Conservation (phyloP, 2,113 vertebrate species). For the Salvator merianae region DNA sequence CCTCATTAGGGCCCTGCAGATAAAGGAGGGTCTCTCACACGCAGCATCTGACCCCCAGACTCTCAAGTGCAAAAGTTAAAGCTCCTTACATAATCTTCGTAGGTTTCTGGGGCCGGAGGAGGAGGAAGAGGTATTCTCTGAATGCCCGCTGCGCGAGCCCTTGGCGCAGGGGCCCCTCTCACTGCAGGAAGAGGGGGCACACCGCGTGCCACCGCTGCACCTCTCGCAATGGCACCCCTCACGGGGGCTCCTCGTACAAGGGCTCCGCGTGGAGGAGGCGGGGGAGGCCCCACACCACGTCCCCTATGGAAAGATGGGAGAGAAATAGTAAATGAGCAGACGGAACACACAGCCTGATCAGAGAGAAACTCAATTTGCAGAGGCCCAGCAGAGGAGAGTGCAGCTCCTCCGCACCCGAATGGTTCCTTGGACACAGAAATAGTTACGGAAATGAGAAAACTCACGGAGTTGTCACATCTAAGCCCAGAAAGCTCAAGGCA, state of each 20-base stretch:
- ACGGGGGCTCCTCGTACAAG: constrained; percentile 84
- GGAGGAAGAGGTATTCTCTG: constrained; percentile 89
- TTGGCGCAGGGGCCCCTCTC: constrained; percentile 79
- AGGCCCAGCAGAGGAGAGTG: neutral
- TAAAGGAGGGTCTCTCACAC: neutral
- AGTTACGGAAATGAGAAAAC: neutral
- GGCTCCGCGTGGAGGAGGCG: constrained; percentile 79
- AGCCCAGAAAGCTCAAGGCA: neutral
- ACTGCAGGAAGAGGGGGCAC: constrained; percentile 79
- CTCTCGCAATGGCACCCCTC: constrained; percentile 82
- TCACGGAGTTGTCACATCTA: neutral
- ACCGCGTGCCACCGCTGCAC: constrained; percentile 82
- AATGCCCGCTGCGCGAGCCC: constrained; percentile 84
- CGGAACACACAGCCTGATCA: rapidly evolving
- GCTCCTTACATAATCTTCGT: constrained; percentile 91
- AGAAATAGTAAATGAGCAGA: neutral
- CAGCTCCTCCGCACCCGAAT: too few species aligned
- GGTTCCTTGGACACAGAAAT: neutral
- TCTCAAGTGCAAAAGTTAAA: neutral
- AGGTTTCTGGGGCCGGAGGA: constrained; percentile 81
- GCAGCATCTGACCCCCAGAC: neutral
- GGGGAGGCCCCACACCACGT: constrained; percentile 84
- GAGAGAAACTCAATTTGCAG: neutral
- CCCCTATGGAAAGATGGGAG: constrained; percentile 76
- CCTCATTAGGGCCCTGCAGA: neutral